A percentile compares a stretch with the other conserved stretches of the same genome.
phyloP scores from a whole-genome alignment of 2,888 invertebrate species.

The Lasioglossum vierecki region DNA sequence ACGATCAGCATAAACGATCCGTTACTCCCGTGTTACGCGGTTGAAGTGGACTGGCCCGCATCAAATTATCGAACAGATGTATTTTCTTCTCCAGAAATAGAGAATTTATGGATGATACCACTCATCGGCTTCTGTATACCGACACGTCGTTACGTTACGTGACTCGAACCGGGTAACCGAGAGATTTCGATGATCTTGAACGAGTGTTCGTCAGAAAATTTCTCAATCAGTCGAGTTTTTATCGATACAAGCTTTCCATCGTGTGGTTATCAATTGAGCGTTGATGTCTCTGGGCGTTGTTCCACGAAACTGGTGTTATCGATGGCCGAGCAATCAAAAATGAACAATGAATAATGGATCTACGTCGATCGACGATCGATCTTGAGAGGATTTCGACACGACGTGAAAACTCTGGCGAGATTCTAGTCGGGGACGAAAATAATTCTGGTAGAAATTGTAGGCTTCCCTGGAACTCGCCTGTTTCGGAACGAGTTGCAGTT shows the following conservation, averaged over 20 bases:
- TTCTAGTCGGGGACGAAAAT: background rate
- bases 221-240: background rate
- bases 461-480: background rate
- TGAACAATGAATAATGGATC: background rate
- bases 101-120: background rate
- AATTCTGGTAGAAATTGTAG: background rate
- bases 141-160: background rate
- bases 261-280: background rate
- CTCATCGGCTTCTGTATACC: background rate
- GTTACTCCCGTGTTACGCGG: constrained; percentile 24
- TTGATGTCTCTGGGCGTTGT: background rate
- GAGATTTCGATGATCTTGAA: background rate
- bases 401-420: background rate
- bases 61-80: constrained; percentile 16
- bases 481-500: background rate
- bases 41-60: constrained; percentile 3
- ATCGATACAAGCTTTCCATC: background rate
- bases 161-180: background rate
- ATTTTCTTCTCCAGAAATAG: constrained; percentile 2
- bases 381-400: background rate
- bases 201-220: background rate
- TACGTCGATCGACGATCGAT: background rate
- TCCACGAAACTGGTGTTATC: background rate
- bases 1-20: constrained; percentile 18
- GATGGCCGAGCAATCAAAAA: background rate